These are phyloP conservation scores for Matsumurasca onukii DNA, from an alignment of 1,140 invertebrate genomes.

Conservation along the genomic window DNA sequence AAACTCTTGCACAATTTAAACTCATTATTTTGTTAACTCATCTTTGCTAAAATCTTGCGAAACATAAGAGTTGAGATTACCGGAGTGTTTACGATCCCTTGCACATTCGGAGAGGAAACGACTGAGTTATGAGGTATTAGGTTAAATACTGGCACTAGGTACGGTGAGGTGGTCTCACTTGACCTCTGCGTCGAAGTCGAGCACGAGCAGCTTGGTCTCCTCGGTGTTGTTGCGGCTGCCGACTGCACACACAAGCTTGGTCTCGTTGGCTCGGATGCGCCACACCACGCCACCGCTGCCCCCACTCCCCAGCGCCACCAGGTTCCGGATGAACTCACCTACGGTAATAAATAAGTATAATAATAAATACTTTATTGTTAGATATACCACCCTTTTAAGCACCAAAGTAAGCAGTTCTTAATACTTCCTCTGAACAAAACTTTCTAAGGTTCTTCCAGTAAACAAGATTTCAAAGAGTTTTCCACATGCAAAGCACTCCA, in stretches of 20 bases:
- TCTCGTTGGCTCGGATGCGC: slow-evolving; percentile 94
- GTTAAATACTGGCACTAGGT: slow-evolving; percentile 17
- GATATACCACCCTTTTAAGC: neutral
- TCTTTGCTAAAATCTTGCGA: neutral
- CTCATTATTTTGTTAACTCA: too few relatives aligned
- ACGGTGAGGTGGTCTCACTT: slow-evolving; percentile 31
- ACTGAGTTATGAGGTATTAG: slow-evolving; percentile 17
- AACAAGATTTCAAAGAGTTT: too few relatives aligned
- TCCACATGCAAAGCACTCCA: too few relatives aligned
- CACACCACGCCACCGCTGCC: slow-evolving; percentile 98
- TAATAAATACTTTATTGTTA: neutral
- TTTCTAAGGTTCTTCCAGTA: too few relatives aligned
- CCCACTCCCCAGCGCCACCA: slow-evolving; percentile 91
- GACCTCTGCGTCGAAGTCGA: slow-evolving; percentile 91
- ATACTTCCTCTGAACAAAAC: too few relatives aligned
- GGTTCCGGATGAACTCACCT: slow-evolving; percentile 93
- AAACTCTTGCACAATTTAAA: too few relatives aligned
- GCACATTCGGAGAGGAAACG: too few relatives aligned
- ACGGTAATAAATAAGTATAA: slow-evolving; percentile 39
- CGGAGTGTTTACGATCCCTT: too few relatives aligned
- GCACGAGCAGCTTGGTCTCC: slow-evolving; percentile 96
- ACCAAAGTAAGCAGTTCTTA: too few relatives aligned
- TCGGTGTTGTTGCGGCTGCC: slow-evolving; percentile 98
- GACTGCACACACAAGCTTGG: slow-evolving; percentile 96
- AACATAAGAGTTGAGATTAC: slow-evolving; percentile 1